phyloP scores from a whole-genome alignment of 2,797 vertebrate species.

The Luscinia megarhynchos region DNA sequence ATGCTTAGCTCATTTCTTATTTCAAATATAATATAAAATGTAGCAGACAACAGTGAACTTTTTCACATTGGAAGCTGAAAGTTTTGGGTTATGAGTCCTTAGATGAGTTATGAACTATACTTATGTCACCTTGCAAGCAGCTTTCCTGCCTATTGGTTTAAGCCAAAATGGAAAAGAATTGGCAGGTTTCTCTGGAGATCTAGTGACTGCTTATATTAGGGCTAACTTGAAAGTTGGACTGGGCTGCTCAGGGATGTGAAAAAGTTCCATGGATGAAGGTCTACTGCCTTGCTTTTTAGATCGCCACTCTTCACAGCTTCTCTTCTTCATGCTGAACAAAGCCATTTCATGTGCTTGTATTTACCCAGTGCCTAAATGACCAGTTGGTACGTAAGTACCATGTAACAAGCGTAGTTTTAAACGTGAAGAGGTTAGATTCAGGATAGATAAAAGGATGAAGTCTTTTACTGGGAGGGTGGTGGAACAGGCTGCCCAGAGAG shows the following conservation, averaged over 20 bases:
- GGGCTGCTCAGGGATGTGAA: not conserved
- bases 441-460: not conserved
- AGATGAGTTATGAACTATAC: not conserved
- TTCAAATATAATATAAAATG: not conserved
- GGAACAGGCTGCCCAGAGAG: not conserved
- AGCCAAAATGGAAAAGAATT: not conserved
- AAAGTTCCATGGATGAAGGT: not conserved
- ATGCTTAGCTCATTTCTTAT: not conserved
- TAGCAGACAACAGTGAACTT: not conserved
- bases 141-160: not conserved
- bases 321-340: not conserved
- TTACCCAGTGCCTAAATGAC: not conserved
- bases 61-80: not conserved
- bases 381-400: accelerated
- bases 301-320: not conserved
- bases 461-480: not conserved
- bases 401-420: not conserved
- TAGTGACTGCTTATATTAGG: not conserved
- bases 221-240: not conserved
- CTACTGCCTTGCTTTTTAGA: not conserved
- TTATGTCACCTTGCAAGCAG: not conserved
- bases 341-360: not conserved
- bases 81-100: not conserved
- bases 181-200: not conserved
- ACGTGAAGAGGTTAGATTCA: not conserved